Base-by-base conservation (phyloP, 2,113 vertebrate species). In the Clarias macrocephalus region DNA sequence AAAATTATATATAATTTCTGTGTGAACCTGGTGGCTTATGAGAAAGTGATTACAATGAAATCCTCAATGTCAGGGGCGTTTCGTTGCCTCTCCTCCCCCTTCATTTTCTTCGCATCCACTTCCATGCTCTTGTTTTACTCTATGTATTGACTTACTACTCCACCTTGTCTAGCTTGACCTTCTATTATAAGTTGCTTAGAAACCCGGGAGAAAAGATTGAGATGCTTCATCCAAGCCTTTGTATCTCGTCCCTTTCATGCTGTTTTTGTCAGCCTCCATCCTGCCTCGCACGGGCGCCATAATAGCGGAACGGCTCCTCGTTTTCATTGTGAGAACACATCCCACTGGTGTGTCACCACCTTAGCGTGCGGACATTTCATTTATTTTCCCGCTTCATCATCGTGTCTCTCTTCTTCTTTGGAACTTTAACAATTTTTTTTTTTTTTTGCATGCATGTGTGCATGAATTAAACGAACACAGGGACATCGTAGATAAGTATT, bases 151-250 rank as follows among this genome's bases (percentile, higher is more conserved):
- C 92, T 92, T 89, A 85, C 95, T 91, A 92, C 92, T 96, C 94
- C 93, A 93, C 95, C 95, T 95, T 95, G 94, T 93, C 95, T 96
- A 91, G 91, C 90, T 94, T 96, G 95, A 97, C 97, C 97, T 97
- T 97, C 97, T 96, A 97, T 98, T 98, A 95, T 97, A 97, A 98
- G 96, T 98, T 98, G 97, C 97, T 96, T 97, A 94, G 97, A 97
- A 96, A 99, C 98, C 96, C 95, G 91, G 92, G 96, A 93, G 90
- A 97, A 95, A 93, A 95, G 94, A 90, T 90, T 86, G 91, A 89
- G 90, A 88, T 92, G 92, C 92, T 92, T 94, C 93, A 96, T 95
- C 93, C 95, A 91, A 87, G 92, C 94, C 94, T 96, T 97, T 96
- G 95, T 96, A 88, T 80, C 68, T 83, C 68, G 54, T 82, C 76